Conservation (phyloP, 1,140 invertebrate genomes). For the Panonychus citri region DNA sequence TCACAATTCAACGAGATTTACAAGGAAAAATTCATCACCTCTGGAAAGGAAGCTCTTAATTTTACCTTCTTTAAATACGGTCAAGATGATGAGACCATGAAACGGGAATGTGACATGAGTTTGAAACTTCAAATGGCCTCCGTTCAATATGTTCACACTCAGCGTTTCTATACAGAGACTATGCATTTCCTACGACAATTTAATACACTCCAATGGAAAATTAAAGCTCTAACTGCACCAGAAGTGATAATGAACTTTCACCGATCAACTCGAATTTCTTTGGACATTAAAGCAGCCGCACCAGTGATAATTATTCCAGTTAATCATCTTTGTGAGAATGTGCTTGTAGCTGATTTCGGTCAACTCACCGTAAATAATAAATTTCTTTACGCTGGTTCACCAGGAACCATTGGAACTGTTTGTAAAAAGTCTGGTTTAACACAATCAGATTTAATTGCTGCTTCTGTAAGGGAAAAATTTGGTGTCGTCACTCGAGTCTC, state of each 20-base stretch:
- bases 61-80: constrained; percentile 37
- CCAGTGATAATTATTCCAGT: constrained; percentile 69
- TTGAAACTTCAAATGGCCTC: constrained; percentile 50
- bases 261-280: constrained; percentile 25
- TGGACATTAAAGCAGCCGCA: constrained; percentile 47
- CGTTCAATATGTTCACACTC: constrained; percentile 78
- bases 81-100: constrained; percentile 23
- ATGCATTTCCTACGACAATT: constrained; percentile 65
- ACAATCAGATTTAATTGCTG: not conserved
- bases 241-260: not conserved
- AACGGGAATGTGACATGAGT: constrained; percentile 43
- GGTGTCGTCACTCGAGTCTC: not conserved
- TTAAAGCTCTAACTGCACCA: not conserved
- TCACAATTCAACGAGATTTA: constrained; percentile 48
- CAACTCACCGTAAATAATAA: constrained; percentile 51
- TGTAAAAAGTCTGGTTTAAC: not conserved
- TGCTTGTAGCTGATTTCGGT: constrained; percentile 58
- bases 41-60: constrained; percentile 51
- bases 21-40: constrained; percentile 57
- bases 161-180: constrained; percentile 67
- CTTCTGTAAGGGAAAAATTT: not conserved
- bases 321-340: constrained; percentile 46
- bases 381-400: constrained; percentile 18
- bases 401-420: not conserved
- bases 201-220: constrained; percentile 41